Evolutionary conservation across 1,140 invertebrate species (phyloP).

Genomic region (Drosophila bocqueti): DNA sequence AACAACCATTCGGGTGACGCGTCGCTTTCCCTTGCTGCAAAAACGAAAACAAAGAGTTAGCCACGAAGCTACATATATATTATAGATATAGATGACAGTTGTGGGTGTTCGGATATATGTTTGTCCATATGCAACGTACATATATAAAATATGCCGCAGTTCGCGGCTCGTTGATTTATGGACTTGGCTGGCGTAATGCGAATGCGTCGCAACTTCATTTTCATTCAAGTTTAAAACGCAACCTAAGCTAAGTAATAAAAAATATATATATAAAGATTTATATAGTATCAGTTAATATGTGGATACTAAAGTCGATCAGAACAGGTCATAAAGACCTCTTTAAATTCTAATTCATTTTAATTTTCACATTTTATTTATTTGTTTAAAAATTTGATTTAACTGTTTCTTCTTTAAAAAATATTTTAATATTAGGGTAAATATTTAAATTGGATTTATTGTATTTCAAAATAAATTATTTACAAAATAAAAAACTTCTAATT

Average conservation of each 20-base stretch:
- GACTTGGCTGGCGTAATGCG: constrained; percentile 34
- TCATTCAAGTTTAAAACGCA: constrained; percentile 14
- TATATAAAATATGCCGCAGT: constrained; percentile 44
- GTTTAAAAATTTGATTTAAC: background rate
- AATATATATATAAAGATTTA: too few relatives aligned
- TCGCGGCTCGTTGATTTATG: constrained; percentile 52
- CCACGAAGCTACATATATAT: background rate
- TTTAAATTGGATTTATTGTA: background rate
- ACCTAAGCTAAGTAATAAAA: too few relatives aligned
- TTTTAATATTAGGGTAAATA: background rate
- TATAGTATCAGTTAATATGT: background rate
- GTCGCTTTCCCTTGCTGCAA: constrained; percentile 91
- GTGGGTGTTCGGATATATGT: background rate
- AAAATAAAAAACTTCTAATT: too few relatives aligned
- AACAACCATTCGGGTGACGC: constrained; percentile 97
- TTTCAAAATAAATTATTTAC: background rate
- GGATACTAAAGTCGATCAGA: background rate
- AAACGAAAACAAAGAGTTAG: background rate
- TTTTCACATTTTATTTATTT: background rate
- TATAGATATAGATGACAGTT: constrained; percentile 2
- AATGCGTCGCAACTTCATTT: constrained; percentile 14
- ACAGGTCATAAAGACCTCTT: background rate
- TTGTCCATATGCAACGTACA: background rate
- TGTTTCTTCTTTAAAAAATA: background rate
- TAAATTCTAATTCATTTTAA: background rate